Percentiles rank a stretch among this genome's conserved stretches.
Conservation (phyloP, 2,888 invertebrate species). For the Torymus tubicola region DNA sequence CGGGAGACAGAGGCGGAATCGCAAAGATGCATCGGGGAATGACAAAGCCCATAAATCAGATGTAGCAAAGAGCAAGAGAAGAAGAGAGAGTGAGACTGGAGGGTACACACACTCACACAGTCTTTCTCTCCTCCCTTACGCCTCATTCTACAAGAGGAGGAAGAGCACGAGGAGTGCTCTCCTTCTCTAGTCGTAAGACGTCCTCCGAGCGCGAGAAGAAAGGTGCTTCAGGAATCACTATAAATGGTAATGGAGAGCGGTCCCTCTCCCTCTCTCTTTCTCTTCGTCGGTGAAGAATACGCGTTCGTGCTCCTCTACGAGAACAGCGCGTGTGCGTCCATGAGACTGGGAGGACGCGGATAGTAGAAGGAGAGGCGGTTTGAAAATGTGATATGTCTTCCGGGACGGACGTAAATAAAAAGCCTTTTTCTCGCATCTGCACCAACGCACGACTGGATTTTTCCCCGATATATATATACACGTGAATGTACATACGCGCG, state of each 20-base stretch:
- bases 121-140: not conserved
- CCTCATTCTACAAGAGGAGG: slow-evolving; percentile 59
- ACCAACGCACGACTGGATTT: no score
- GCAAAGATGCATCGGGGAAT: slow-evolving; percentile 46
- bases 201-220: slow-evolving; percentile 58
- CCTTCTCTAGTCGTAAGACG: slow-evolving; percentile 1
- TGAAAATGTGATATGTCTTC: slow-evolving; percentile 73
- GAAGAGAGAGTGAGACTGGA: slow-evolving; percentile 32
- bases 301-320: no score
- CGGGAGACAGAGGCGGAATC: slow-evolving; percentile 42
- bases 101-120: no score
- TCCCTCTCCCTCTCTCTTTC: slow-evolving; percentile 25
- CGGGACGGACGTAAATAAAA: slow-evolving; percentile 68
- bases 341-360: slow-evolving; percentile 8
- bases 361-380: slow-evolving; percentile 60
- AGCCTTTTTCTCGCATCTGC: slow-evolving; percentile 50
- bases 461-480: no score
- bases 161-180: slow-evolving; percentile 52
- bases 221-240: slow-evolving; percentile 74
- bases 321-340: no score
- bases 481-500: no score
- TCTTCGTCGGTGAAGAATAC: slow-evolving; percentile 27
- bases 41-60: slow-evolving; percentile 68
- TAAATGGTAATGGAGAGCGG: slow-evolving; percentile 75
- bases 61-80: slow-evolving; percentile 46